A percentile compares a stretch with the other conserved stretches of the same genome.
These are phyloP conservation scores for Ernsta delagoae DNA, from an alignment of 2,888 invertebrate species.

Conservation along the genomic window DNA sequence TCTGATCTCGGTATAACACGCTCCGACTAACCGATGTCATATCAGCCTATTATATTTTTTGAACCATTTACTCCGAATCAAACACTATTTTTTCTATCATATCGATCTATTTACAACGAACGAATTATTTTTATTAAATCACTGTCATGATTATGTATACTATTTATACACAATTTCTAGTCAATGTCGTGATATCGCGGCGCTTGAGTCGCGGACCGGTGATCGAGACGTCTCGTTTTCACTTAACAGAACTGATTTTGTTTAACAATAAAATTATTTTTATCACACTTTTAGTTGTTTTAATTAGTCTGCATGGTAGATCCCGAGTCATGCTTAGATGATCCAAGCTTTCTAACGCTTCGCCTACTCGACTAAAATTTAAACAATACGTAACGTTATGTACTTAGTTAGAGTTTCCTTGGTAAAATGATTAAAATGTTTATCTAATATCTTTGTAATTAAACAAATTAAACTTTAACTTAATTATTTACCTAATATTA, in stretches of 20 bases:
- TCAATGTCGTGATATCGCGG: constrained; percentile 72
- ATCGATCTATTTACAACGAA: constrained; percentile 55
- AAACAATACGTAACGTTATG: constrained; percentile 19
- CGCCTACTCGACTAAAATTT: constrained; percentile 63
- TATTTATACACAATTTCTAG: constrained; percentile 53
- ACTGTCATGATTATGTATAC: neutral
- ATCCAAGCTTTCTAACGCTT: constrained; percentile 78
- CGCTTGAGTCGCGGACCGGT: constrained; percentile 58
- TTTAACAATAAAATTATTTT: constrained; percentile 79
- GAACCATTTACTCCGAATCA: constrained; percentile 59
- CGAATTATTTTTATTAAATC: constrained; percentile 45
- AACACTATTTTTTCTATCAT: constrained; percentile 60
- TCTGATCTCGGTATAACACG: constrained; percentile 83
- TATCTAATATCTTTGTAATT: constrained; percentile 29
- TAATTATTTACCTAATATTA: neutral
- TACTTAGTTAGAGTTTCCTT: constrained; percentile 15
- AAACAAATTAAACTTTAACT: constrained; percentile 17
- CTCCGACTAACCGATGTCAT: constrained; percentile 74
- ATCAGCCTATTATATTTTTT: constrained; percentile 56
- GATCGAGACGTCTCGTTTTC: constrained; percentile 75
- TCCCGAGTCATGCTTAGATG: constrained; percentile 63
- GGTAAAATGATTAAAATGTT: constrained; percentile 23
- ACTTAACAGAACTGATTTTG: constrained; percentile 82
- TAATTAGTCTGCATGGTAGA: constrained; percentile 72
- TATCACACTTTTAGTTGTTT: constrained; percentile 76